These are phyloP conservation scores for Limnothrissa miodon DNA, from an alignment of 2,113 vertebrate species.

Conservation along the genomic window DNA sequence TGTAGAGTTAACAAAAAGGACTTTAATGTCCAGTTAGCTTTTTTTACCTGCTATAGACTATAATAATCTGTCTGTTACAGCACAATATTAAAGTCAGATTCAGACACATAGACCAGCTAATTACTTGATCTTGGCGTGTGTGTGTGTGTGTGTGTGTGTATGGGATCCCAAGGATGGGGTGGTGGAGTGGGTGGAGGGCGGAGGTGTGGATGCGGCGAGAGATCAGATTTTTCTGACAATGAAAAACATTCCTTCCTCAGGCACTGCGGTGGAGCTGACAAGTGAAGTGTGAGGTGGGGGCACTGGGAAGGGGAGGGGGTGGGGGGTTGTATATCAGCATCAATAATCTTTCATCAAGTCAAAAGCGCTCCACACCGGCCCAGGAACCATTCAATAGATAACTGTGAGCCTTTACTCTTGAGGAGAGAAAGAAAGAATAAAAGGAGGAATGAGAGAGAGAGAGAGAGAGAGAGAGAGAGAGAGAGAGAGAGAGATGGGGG, in stretches of 20 bases:
- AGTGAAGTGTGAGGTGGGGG: constrained; percentile 50
- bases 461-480: constrained; percentile 10
- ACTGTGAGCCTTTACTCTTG: constrained; percentile 67
- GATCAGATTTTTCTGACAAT: constrained; percentile 71
- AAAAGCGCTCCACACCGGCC: constrained; percentile 57
- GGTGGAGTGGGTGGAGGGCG: neutral
- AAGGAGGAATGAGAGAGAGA: neutral
- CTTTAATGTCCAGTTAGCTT: neutral
- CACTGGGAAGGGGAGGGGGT: constrained; percentile 54
- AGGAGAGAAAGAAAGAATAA: constrained; percentile 28
- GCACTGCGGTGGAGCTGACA: constrained; percentile 46
- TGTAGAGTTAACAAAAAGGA: too few relatives aligned
- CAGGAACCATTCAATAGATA: constrained; percentile 69
- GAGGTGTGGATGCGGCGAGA: constrained; percentile 33
- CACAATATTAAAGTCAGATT: neutral
- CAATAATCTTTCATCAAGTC: constrained; percentile 78
- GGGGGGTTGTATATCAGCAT: constrained; percentile 68
- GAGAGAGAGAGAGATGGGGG: neutral
- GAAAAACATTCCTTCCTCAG: constrained; percentile 64
- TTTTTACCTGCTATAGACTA: neutral
- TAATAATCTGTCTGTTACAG: neutral
- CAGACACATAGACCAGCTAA: neutral
- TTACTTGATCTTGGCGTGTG: neutral
- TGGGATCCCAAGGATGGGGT: neutral
- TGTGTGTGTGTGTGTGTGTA: constrained; percentile 24